Conservation (phyloP, 2,888 invertebrate species). For the Elmis aenea region DNA sequence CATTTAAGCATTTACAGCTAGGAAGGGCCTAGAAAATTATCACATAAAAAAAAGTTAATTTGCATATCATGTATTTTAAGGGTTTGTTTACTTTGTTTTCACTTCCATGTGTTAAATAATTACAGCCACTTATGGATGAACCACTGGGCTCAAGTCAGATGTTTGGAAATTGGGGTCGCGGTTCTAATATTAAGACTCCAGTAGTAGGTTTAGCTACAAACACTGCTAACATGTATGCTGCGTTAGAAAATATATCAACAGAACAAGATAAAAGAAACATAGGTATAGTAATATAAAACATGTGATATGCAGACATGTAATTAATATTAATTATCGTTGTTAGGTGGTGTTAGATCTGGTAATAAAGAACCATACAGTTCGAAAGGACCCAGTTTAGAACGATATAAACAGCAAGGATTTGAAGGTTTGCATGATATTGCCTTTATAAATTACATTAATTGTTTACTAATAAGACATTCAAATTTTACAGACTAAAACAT, state of each 20-base stretch:
- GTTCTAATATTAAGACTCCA: conserved; percentile 37
- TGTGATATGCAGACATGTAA: too few species aligned
- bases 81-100: background rate
- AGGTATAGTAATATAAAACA: too few species aligned
- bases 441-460: too few species aligned
- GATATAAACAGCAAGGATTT: conserved; percentile 4
- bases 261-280: conserved; percentile 40
- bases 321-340: too few species aligned
- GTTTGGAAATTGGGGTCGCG: conserved; percentile 43
- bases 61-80: too few species aligned
- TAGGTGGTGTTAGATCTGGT: conserved; percentile 18
- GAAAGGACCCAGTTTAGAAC: conserved; percentile 44
- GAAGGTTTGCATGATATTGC: too few species aligned
- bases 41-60: too few species aligned
- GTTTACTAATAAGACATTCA: too few species aligned
- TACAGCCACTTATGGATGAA: conserved; percentile 47
- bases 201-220: conserved; percentile 29
- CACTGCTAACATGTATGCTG: conserved; percentile 49
- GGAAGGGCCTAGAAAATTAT: too few species aligned
- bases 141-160: conserved; percentile 45
- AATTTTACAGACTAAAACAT: too few species aligned
- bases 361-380: conserved; percentile 41
- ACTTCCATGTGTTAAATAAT: conserved; percentile 1
- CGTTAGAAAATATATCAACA: conserved; percentile 43
- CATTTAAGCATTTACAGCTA: too few species aligned